These are phyloP conservation scores for Ips typographus DNA, from an alignment of 1,140 invertebrate species.

Conservation along the genomic window DNA sequence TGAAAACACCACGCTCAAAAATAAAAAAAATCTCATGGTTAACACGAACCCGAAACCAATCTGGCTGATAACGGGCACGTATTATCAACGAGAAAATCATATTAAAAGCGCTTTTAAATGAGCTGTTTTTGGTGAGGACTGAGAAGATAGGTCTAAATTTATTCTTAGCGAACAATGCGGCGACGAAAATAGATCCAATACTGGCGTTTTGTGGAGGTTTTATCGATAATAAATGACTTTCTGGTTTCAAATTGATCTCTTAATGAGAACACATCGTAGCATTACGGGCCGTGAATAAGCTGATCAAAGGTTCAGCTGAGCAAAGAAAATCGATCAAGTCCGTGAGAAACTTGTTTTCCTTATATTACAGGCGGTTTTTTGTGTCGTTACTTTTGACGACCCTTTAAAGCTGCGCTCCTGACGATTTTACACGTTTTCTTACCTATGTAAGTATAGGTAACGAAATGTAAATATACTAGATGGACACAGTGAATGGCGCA, in stretches of 20 bases:
- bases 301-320: neutral
- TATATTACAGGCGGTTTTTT: too few species aligned
- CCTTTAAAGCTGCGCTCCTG: too few species aligned
- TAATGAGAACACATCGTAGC: slow-evolving; percentile 11
- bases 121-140: slow-evolving; percentile 4
- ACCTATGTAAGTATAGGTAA: neutral
- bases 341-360: too few species aligned
- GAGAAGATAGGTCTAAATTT: slow-evolving; percentile 14
- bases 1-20: neutral
- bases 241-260: slow-evolving; percentile 4
- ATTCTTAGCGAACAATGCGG: slow-evolving; percentile 5
- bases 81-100: slow-evolving; percentile 13
- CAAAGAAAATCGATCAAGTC: neutral
- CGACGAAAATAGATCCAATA: slow-evolving; percentile 2
- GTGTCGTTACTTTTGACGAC: too few species aligned
- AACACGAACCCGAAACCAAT: slow-evolving; percentile 12
- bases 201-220: slow-evolving; percentile 8
- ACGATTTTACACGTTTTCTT: too few species aligned
- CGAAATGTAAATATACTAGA: slow-evolving; percentile 2
- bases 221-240: slow-evolving; percentile 11
- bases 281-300: neutral
- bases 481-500: slow-evolving; percentile 8
- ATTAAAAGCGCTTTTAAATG: slow-evolving; percentile 7
- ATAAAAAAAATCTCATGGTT: slow-evolving; percentile 8
- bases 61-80: slow-evolving; percentile 2